These are phyloP conservation scores for Drosophila gunungcola DNA, from an alignment of 1,140 invertebrate genomes.

Conservation along the genomic window DNA sequence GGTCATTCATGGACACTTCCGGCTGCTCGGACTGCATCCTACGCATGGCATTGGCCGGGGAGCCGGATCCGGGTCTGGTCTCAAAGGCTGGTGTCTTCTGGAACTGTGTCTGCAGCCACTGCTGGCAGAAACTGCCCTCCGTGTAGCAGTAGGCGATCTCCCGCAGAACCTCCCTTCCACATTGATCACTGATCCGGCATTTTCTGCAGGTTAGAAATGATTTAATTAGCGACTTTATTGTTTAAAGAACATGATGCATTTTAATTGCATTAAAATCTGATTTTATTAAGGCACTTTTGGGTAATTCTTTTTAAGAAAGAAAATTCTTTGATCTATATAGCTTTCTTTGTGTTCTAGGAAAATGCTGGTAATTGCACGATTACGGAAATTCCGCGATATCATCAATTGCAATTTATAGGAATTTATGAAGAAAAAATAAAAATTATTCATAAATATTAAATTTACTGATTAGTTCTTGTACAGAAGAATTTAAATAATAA, in stretches of 20 bases:
- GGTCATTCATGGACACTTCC: constrained; percentile 59
- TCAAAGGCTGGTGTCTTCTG: constrained; percentile 70
- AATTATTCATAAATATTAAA: too few relatives aligned
- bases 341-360: neutral
- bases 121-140: constrained; percentile 91
- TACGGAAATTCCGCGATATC: neutral
- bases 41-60: constrained; percentile 39
- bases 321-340: constrained; percentile 1
- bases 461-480: too few relatives aligned
- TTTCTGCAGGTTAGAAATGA: constrained; percentile 85
- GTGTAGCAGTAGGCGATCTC: constrained; percentile 94
- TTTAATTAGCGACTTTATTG: neutral
- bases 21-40: constrained; percentile 49
- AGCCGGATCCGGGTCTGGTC: constrained; percentile 36
- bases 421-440: too few relatives aligned
- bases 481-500: too few relatives aligned
- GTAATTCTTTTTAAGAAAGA: neutral
- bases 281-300: too few relatives aligned
- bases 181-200: constrained; percentile 90
- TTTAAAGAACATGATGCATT: neutral
- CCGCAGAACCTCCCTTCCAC: constrained; percentile 90
- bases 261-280: too few relatives aligned
- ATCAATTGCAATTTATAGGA: neutral
- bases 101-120: constrained; percentile 87
- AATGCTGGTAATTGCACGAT: neutral